Evolutionary conservation across 2,888 invertebrate species (phyloP).

Genomic region (Eledone cirrhosa): DNA sequence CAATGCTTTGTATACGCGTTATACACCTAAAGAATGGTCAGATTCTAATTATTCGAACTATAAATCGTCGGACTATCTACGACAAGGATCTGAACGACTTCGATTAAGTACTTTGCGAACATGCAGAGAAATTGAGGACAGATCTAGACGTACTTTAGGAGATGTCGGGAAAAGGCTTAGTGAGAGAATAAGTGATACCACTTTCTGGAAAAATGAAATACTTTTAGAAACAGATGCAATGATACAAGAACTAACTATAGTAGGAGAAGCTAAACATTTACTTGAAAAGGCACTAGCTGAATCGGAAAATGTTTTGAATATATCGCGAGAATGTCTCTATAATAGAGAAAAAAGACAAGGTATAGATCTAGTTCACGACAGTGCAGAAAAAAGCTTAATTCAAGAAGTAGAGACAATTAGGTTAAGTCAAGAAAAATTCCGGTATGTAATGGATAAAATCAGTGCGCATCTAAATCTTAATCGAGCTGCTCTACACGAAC

Average conservation of each 20-base stretch:
- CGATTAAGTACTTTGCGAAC: slow-evolving; percentile 64
- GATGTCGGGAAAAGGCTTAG: slow-evolving; percentile 86
- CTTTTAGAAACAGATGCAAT: slow-evolving; percentile 84
- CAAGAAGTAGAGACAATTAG: slow-evolving; percentile 85
- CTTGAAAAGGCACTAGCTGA: slow-evolving; percentile 79
- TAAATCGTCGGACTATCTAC: slow-evolving; percentile 86
- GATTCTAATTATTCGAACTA: slow-evolving; percentile 81
- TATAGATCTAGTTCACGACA: slow-evolving; percentile 89
- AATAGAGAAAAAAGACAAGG: slow-evolving; percentile 89
- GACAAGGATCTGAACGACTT: slow-evolving; percentile 72
- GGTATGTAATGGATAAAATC: slow-evolving; percentile 70
- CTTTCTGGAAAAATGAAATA: slow-evolving; percentile 89
- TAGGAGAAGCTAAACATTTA: slow-evolving; percentile 78
- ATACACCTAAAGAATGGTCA: slow-evolving; percentile 91
- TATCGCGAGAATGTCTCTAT: slow-evolving; percentile 93
- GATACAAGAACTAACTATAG: slow-evolving; percentile 80
- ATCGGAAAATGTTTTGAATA: slow-evolving; percentile 88
- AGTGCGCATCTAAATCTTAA: slow-evolving; percentile 63
- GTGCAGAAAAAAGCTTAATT: slow-evolving; percentile 85
- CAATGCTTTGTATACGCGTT: slow-evolving; percentile 78
- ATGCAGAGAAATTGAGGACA: slow-evolving; percentile 68
- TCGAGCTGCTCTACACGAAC: slow-evolving; percentile 73
- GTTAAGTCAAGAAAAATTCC: slow-evolving; percentile 81
- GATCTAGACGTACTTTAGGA: slow-evolving; percentile 69
- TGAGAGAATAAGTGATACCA: slow-evolving; percentile 89